Evolutionary conservation across 37 sponge, comb jelly and placozoan genomes (phyloP).

Genomic region (Dysidea cf. avara): DNA sequence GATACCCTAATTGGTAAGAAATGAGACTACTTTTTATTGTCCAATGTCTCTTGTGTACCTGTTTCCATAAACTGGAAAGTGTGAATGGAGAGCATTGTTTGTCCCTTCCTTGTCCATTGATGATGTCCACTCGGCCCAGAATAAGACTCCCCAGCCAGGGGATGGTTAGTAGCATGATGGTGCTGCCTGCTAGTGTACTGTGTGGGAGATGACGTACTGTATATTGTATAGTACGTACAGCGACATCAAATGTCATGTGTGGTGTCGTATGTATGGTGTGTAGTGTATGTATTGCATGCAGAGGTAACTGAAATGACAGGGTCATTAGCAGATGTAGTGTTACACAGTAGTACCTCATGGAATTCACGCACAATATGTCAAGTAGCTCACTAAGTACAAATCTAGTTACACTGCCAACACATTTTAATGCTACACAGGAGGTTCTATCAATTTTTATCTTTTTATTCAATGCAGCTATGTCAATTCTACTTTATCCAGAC

Average conservation of each 20-base stretch:
- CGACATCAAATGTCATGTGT: too few species aligned
- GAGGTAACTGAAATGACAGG: too few species aligned
- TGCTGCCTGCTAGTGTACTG: constrained; percentile 93
- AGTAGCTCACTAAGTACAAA: too few species aligned
- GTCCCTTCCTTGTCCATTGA: constrained; percentile 63
- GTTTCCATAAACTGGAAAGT: constrained; percentile 54
- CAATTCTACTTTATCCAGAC: neutral
- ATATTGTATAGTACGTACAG: neutral
- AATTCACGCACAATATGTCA: too few species aligned
- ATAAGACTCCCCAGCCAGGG: constrained; percentile 87
- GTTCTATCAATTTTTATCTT: too few species aligned
- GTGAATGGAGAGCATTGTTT: constrained; percentile 30
- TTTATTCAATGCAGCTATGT: too few species aligned
- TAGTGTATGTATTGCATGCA: too few species aligned
- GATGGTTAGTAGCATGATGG: constrained; percentile 89
- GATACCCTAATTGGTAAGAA: constrained; percentile 49
- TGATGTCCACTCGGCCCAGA: constrained; percentile 84
- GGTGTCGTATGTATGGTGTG: neutral
- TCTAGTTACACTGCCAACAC: too few species aligned
- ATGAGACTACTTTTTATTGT: neutral
- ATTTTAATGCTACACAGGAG: too few species aligned
- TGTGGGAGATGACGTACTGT: neutral
- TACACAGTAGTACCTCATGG: too few species aligned
- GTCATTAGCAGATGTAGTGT: too few species aligned
- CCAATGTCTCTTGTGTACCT: constrained; percentile 23